Conservation (phyloP, 2,113 vertebrate genomes). For the Verasper variegatus region DNA sequence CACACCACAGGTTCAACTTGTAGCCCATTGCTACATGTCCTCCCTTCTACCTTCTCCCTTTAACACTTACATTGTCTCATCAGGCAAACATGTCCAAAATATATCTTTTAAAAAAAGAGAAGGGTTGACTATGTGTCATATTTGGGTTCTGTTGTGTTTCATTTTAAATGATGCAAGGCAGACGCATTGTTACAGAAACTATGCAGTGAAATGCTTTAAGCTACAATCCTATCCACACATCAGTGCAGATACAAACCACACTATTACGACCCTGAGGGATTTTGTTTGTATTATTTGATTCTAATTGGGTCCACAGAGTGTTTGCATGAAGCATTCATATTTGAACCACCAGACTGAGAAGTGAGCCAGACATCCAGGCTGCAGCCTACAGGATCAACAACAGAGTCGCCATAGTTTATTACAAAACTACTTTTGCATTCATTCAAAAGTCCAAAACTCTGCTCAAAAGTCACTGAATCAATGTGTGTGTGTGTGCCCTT, state of each 20-base stretch:
- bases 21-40: not conserved
- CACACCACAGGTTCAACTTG: too few species aligned
- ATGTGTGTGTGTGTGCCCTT: constrained; percentile 2
- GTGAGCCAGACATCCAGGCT: constrained; percentile 37
- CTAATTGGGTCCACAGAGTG: constrained; percentile 75
- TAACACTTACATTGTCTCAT: too few species aligned
- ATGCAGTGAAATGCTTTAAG: constrained; percentile 23
- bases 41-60: too few species aligned
- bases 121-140: not conserved
- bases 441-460: not conserved
- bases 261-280: constrained; percentile 57
- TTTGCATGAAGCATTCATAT: constrained; percentile 40
- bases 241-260: constrained; percentile 45
- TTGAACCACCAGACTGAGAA: constrained; percentile 40
- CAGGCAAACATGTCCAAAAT: too few species aligned
- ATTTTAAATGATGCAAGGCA: constrained; percentile 36
- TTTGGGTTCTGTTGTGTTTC: not conserved
- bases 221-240: constrained; percentile 37
- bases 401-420: constrained; percentile 36
- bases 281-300: constrained; percentile 66
- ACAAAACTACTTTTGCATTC: not conserved
- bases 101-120: not conserved
- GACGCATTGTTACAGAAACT: constrained; percentile 25
- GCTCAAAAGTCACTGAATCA: constrained; percentile 8
- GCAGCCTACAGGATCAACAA: constrained; percentile 55